Evolutionary conservation across 2,113 vertebrate genomes (phyloP), one percentile per base, ranked within the genome.

Genomic region (Channa maculata): DNA sequence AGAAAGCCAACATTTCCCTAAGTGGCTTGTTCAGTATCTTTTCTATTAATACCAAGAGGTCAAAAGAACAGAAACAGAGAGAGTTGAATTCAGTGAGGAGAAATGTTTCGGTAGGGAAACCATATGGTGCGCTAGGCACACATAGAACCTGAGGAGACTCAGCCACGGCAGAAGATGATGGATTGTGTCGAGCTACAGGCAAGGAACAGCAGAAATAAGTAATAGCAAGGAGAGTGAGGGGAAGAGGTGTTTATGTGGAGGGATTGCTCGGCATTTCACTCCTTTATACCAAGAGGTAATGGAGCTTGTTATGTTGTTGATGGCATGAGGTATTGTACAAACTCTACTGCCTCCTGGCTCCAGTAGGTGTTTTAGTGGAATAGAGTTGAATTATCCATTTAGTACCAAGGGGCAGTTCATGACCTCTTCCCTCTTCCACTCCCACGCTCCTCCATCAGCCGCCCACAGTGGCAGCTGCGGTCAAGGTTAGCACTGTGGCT

Each of bases 301-400:
- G 75, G 71, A 84, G 84, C 85, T 85, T 87, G 82, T 88, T 84
- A 77, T 81, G 83, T 75, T 90, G 80, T 86, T 86, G 79, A 81
- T 85, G 70, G 82, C 76, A 66, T 52, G 73, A 89, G 72, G 55
- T 59, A 76, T 75, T 77, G 81, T 79, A 82, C 71, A 86, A 86
- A 87, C 82, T 81, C 64, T 4, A 15, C 63, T 75, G 76, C 80
- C 85, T 80, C 73, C 57, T 36, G 65, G 82, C 88, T 86, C 52
- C 39, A 5, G 75, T 80, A 67, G 69, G 75, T 88, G 71, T 88
- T 84, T 91, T 75, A 86, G 87, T 75, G 86, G 79, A 81, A 88
- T 79, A 71, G 83, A 91, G 84, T 91, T 89, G 89, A 92, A 91
- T 91, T 82, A 90, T 84, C 91, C 87, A 81, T 92, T 93, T 91